A percentile compares a stretch with the other conserved stretches of the same genome.
Evolutionary conservation across 2,888 invertebrate species (phyloP).

Genomic region (Agonum fuliginosum): DNA sequence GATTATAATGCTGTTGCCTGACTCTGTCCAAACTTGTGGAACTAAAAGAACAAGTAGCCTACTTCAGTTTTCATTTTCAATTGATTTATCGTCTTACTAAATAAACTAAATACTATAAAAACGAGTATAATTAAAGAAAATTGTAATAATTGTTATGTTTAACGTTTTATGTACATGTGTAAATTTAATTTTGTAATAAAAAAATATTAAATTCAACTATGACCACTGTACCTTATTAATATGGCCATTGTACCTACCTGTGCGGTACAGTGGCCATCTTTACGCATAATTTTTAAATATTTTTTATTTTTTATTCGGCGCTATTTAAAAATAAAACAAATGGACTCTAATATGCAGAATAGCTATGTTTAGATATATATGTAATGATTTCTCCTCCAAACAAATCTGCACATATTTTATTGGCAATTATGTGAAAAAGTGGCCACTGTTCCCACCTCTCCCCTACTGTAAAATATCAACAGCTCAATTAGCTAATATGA

Average conservation of each 20-base stretch:
- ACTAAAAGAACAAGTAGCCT: conserved; percentile 1
- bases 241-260: background rate
- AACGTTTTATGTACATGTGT: background rate
- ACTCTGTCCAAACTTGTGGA: background rate
- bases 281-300: background rate
- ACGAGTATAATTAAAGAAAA: background rate
- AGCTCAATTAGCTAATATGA: background rate
- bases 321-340: background rate
- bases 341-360: background rate
- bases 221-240: background rate
- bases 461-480: background rate
- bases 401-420: conserved; percentile 1
- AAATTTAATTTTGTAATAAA: background rate
- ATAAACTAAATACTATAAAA: background rate
- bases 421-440: background rate
- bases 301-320: background rate
- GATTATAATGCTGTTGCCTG: background rate
- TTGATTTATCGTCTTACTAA: background rate
- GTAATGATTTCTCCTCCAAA: conserved; percentile 1
- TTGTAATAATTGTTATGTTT: conserved; percentile 6
- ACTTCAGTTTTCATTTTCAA: background rate
- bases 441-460: background rate
- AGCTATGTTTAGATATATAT: background rate
- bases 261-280: background rate
- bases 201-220: background rate